Conservation (phyloP, 2,888 invertebrate species). For the Empis livida region DNA sequence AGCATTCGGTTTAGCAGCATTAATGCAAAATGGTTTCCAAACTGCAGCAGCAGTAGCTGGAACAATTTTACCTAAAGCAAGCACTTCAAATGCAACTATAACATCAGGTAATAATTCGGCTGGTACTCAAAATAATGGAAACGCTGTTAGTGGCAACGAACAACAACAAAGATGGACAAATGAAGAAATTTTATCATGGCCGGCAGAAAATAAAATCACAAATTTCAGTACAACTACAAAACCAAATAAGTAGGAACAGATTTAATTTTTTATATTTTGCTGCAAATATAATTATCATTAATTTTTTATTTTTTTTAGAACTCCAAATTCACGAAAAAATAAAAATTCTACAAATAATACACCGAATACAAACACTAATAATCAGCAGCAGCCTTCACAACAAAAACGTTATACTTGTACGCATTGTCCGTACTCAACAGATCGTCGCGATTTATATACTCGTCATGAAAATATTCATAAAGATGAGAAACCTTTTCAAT, state of each 20-base stretch:
- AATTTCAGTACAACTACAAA: background rate
- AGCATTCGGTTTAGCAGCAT: constrained; percentile 60
- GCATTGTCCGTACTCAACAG: constrained; percentile 83
- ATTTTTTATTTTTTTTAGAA: too few relatives aligned
- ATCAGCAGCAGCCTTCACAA: background rate
- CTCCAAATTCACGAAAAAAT: background rate
- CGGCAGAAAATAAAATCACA: background rate
- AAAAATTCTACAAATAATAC: background rate
- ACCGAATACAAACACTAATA: background rate
- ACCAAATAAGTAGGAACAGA: background rate
- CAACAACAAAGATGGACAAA: background rate
- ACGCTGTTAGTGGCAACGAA: background rate
- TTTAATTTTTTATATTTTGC: too few relatives aligned
- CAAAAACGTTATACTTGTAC: constrained; percentile 70
- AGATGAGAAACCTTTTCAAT: constrained; percentile 87
- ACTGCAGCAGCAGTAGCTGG: constrained; percentile 14
- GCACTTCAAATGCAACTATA: constrained; percentile 12
- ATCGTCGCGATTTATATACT: constrained; percentile 78
- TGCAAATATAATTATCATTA: too few relatives aligned
- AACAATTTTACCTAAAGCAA: constrained; percentile 9
- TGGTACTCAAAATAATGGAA: background rate
- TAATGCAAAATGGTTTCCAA: constrained; percentile 60
- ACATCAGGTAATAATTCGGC: constrained; percentile 10
- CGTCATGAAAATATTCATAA: constrained; percentile 88
- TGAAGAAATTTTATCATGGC: background rate